Evolutionary conservation across 2,797 vertebrate species (phyloP), one percentile per base, ranked within the genome.

Genomic region (Momotus momota): DNA sequence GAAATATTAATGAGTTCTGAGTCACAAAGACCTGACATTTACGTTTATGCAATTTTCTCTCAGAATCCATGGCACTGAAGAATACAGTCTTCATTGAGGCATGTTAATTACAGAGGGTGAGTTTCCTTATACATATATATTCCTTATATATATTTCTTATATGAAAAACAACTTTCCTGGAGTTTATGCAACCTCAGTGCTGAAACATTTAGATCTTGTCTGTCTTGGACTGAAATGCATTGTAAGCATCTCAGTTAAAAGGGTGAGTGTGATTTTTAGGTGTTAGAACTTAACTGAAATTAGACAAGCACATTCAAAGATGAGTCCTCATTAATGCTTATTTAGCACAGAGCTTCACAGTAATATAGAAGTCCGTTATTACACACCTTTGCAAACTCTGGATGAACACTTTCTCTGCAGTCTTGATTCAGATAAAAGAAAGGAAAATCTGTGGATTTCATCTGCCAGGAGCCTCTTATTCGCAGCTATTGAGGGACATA

Each of bases 11-110:
- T 84, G 57, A 69, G 49, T 61, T 88, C n/a, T 83, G 88, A 91
- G 75, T 96, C 81, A 94, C 77, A 81, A 88, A 93, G 73, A 90
- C 46, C n/a, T 95, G 88, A 46, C 66, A 82, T 83, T 94, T 79
- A 31, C 65, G 78, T 94, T 93, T 91, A 61, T 88, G 82, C 31
- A 46, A 4, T 40, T 14, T 49, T 95, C 70, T 83, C 52, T 74
- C 61, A 55, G 73, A 70, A 7, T 49, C 70, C 43, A 1, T 43
- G 48, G 85, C 26, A 54, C 65, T 55, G 43, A 83, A 94, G 77
- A 91, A 69, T 49, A 40, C 31, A 69, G 78, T 72, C 55, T 86
- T 88, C 12, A 3, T 1, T 46, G 81, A 88, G 74, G 67, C 12
- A 54, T 72, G 26, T 58, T 95, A 93, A 95, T 95, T 93, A 93